Percentiles rank a stretch among this genome's conserved stretches.
phyloP scores from a whole-genome alignment of 2,113 vertebrate species.

The Mastomys coucha region DNA sequence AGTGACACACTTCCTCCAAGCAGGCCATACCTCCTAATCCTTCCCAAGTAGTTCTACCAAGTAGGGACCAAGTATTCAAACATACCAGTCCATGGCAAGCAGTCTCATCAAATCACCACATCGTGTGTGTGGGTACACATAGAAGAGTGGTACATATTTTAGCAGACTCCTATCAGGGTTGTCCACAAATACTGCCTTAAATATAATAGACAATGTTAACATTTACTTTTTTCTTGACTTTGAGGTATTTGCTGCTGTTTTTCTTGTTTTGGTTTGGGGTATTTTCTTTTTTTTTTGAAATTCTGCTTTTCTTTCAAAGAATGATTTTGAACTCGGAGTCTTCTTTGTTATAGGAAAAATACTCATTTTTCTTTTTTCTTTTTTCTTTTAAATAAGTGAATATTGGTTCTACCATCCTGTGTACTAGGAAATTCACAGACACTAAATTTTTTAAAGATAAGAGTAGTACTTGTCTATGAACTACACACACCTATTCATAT shows the following conservation, averaged over 20 bases:
- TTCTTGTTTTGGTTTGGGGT: background rate
- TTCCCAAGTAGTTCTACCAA: background rate
- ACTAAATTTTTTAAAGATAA: background rate
- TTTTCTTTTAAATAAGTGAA: background rate
- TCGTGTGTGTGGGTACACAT: background rate
- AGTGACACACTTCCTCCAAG: background rate
- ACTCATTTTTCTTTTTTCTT: background rate
- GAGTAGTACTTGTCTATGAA: background rate
- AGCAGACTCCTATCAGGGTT: background rate
- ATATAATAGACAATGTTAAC: background rate
- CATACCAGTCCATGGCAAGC: background rate
- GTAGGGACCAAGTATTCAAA: background rate
- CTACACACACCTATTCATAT: background rate
- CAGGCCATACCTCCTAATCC: background rate
- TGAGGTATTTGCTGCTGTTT: background rate
- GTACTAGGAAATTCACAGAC: background rate
- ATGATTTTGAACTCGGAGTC: background rate
- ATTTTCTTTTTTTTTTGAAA: background rate
- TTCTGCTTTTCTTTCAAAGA: slow-evolving; percentile 5
- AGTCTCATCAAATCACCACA: background rate
- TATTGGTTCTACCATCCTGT: background rate
- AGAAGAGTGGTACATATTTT: background rate
- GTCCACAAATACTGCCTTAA: background rate
- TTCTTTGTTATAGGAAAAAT: background rate
- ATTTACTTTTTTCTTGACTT: background rate